phyloP scores from a whole-genome alignment of 1,140 invertebrate genomes.

The Stenopsyche tienmushanensis region DNA sequence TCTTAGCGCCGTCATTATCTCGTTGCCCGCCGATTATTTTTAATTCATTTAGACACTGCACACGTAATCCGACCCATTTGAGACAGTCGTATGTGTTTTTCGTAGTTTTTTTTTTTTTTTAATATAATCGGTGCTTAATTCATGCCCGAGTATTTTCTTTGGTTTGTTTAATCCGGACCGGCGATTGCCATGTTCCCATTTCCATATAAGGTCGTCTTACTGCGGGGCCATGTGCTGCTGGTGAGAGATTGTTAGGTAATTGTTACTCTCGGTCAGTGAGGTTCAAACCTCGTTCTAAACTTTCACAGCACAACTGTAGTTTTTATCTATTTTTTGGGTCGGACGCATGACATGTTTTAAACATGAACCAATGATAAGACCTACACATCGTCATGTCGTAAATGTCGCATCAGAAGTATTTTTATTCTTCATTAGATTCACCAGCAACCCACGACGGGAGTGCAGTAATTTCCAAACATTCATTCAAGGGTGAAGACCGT shows the following conservation, averaged over 20 bases:
- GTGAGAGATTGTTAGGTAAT: constrained; percentile 18
- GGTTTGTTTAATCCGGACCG: constrained; percentile 19
- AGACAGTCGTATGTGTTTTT: neutral
- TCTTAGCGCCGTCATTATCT: neutral
- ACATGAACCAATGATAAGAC: neutral
- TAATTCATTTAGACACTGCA: neutral
- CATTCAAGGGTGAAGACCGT: too few relatives aligned
- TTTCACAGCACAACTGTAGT: constrained; percentile 11
- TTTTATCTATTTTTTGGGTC: too few relatives aligned
- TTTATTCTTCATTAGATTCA: too few relatives aligned
- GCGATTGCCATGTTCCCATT: constrained; percentile 26
- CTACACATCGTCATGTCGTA: neutral
- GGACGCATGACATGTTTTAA: too few relatives aligned
- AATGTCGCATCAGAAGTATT: neutral
- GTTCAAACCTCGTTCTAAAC: constrained; percentile 3
- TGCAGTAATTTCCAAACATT: too few relatives aligned
- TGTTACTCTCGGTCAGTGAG: constrained; percentile 15
- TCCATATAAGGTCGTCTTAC: constrained; percentile 36
- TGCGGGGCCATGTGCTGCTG: constrained; percentile 27
- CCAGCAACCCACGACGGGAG: too few relatives aligned
- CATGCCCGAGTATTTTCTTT: constrained; percentile 14
- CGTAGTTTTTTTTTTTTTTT: constrained; percentile 1
- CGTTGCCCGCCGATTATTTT: neutral
- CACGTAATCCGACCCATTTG: neutral
- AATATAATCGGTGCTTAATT: neutral